phyloP scores from a whole-genome alignment of 2,888 invertebrate genomes.

The Mythimna albipuncta region DNA sequence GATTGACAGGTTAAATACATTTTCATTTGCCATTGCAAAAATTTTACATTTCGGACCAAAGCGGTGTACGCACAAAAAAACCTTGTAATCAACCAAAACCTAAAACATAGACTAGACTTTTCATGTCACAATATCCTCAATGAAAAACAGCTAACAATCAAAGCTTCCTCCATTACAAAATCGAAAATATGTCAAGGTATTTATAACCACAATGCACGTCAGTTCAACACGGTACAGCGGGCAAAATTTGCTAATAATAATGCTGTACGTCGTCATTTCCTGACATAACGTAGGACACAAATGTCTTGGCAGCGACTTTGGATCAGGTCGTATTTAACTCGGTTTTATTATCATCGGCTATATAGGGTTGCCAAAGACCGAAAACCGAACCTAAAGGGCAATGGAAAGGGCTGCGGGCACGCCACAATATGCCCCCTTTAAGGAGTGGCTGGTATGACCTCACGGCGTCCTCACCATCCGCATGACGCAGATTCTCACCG shows the following conservation, averaged over 20 bases:
- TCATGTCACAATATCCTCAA: background rate
- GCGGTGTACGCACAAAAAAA: too few relatives aligned
- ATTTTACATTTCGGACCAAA: too few relatives aligned
- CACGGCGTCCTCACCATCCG: too few relatives aligned
- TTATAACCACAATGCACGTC: conserved; percentile 31
- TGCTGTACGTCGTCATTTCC: conserved; percentile 54
- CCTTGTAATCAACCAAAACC: background rate
- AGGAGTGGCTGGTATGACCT: too few relatives aligned
- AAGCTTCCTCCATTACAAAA: conserved; percentile 19
- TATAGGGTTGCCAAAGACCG: background rate
- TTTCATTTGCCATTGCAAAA: too few relatives aligned
- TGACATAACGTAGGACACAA: conserved; percentile 44
- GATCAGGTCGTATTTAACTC: conserved; percentile 43
- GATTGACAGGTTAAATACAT: too few relatives aligned
- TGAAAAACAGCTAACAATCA: background rate
- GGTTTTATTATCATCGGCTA: conserved; percentile 45
- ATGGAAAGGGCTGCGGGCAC: too few relatives aligned
- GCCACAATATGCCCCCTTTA: too few relatives aligned
- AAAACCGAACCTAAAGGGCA: background rate
- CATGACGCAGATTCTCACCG: too few relatives aligned
- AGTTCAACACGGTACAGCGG: conserved; percentile 36
- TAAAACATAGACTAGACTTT: background rate
- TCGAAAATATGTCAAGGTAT: conserved; percentile 40
- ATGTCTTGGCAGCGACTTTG: conserved; percentile 30
- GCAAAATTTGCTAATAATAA: conserved; percentile 53